These are phyloP conservation scores for Ochlodes sylvanus DNA, from an alignment of 2,888 invertebrate species.

Conservation along the genomic window DNA sequence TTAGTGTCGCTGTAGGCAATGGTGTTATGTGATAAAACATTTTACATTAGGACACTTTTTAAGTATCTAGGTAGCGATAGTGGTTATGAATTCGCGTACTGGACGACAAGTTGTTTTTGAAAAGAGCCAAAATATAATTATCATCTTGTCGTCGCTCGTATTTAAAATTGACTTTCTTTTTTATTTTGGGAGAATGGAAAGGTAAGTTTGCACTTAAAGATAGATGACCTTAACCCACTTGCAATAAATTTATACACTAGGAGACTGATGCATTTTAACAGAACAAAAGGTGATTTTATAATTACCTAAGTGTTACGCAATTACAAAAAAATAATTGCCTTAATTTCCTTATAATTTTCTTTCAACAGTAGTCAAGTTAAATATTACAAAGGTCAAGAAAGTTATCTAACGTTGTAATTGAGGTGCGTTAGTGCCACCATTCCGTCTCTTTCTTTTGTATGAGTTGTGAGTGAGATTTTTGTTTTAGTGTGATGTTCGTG, in stretches of 20 bases:
- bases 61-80: too few relatives aligned
- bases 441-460: conserved; percentile 39
- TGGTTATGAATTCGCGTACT: too few relatives aligned
- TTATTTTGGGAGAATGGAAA: too few relatives aligned
- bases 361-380: conserved; percentile 45
- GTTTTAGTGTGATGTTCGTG: not conserved
- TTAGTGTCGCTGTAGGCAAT: too few relatives aligned
- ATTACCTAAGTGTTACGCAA: conserved; percentile 16
- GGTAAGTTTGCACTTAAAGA: too few relatives aligned
- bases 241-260: not conserved
- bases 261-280: not conserved
- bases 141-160: too few relatives aligned
- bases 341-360: conserved; percentile 34
- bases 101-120: too few relatives aligned
- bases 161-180: too few relatives aligned
- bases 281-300: conserved; percentile 5
- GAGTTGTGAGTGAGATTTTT: conserved; percentile 30
- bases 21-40: too few relatives aligned
- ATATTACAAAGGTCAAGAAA: conserved; percentile 67
- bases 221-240: too few relatives aligned
- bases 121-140: too few relatives aligned
- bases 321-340: conserved; percentile 28
- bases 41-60: too few relatives aligned
- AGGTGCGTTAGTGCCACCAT: conserved; percentile 41
- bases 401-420: conserved; percentile 69